Evolutionary conservation across 1,140 invertebrate species (phyloP), one percentile per base, ranked within the genome.

Genomic region (Drosophila lacteicornis): DNA sequence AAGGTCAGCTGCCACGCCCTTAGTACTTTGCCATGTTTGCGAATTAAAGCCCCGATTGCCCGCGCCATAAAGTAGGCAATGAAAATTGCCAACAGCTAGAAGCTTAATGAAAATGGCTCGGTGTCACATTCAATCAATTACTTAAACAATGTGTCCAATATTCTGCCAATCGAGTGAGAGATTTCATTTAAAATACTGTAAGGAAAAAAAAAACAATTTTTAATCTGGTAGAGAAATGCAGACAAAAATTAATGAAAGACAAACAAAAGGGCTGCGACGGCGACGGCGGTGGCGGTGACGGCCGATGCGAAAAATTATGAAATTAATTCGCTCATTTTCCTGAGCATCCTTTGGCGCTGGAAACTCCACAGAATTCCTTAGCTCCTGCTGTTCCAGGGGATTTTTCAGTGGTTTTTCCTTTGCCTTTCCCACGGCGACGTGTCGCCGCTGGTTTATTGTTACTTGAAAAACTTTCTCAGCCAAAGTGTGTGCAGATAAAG

Each of bases 21-120:
- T 33, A 53, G 45, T 62, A 73, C 79, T 60, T 68, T 69, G 25
- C 66, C 70, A 55, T 70, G 67, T 67, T 67, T 65, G 9, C 11
- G 17, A n/a, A 25, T 65, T 43, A 40, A 68, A 66, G 47, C 30
- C 27, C 25, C n/a, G 27, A 33, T 45, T 45, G 43, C n/a, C 55
- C 38, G 36, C 36, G 12, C 36, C 42, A 36, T 58, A 75, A 86
- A 80, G 73, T 65, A 82, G 76, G 84, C 80, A 87, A 78, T 53
- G 49, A 49, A 69, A 57, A 50, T 43, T 50, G 30, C 8, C 33
- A 36, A 30, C 27, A 30, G 59, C 60, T 25, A 55, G 63, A 62
- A 40, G 55, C 22, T 30, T 60, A 68, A 49, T 47, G 43, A 69
- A 47, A 57, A 49, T 42, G 42, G 27, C 33, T 42, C 40, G 61